These are phyloP conservation scores for Apoda limacodes DNA, from an alignment of 2,888 invertebrate species.

Conservation along the genomic window DNA sequence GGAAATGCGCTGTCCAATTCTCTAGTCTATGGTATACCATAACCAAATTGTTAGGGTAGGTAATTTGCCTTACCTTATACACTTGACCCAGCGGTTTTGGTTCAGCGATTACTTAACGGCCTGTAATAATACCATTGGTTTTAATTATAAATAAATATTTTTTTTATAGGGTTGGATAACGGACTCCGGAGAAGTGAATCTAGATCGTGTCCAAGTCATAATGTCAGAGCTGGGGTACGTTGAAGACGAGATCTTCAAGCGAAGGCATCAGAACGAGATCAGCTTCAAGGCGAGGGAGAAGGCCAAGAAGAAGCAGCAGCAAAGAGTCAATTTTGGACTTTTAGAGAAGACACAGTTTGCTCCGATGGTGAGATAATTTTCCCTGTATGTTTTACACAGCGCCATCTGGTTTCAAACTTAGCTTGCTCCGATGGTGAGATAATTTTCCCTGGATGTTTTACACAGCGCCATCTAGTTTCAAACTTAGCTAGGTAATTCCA, in stretches of 20 bases:
- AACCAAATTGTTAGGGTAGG: not conserved
- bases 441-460: too few species aligned
- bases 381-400: too few species aligned
- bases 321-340: conserved; percentile 76
- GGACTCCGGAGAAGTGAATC: conserved; percentile 92
- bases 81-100: too few species aligned
- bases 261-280: conserved; percentile 87
- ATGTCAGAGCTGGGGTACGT: conserved; percentile 92
- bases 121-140: too few species aligned
- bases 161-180: conserved; percentile 88
- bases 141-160: too few species aligned
- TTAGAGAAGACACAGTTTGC: conserved; percentile 83
- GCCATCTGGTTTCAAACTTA: too few species aligned
- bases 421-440: conserved; percentile 79
- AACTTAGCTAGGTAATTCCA: conserved; percentile 79
- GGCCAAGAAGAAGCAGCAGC: conserved; percentile 73
- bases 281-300: conserved; percentile 84
- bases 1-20: too few species aligned
- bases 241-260: conserved; percentile 98
- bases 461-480: too few species aligned
- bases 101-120: too few species aligned
- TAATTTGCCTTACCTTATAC: not conserved
- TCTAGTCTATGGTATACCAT: conserved; percentile 27
- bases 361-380: conserved; percentile 73
- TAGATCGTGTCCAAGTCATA: conserved; percentile 94